These are phyloP conservation scores for Encarsia formosa DNA, from an alignment of 2,888 invertebrate species.

Conservation along the genomic window DNA sequence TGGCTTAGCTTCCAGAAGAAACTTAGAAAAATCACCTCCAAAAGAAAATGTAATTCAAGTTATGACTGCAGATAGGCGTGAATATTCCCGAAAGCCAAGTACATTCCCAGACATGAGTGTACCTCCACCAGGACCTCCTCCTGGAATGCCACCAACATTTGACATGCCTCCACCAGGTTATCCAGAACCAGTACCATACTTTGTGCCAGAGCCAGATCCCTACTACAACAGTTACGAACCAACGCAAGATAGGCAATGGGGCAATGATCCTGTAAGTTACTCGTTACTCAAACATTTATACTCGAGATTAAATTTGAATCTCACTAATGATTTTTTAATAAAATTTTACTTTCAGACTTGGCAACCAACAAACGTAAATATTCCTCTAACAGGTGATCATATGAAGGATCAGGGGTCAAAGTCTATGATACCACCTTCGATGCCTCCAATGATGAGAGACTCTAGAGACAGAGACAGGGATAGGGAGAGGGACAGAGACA, in stretches of 20 bases:
- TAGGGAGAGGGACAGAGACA: slow-evolving; percentile 43
- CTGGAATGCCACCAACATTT: slow-evolving; percentile 45
- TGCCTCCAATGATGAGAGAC: slow-evolving; percentile 43
- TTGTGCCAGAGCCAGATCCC: slow-evolving; percentile 57
- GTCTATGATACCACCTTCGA: slow-evolving; percentile 49
- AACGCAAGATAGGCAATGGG: slow-evolving; percentile 71
- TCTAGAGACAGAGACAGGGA: slow-evolving; percentile 51
- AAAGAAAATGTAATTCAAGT: slow-evolving; percentile 88
- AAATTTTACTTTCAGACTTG: slow-evolving; percentile 37
- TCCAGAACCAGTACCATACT: slow-evolving; percentile 49
- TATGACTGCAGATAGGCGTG: slow-evolving; percentile 86
- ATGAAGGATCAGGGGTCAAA: slow-evolving; percentile 44
- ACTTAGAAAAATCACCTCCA: slow-evolving; percentile 58
- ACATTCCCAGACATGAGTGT: slow-evolving; percentile 62
- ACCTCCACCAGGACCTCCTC: slow-evolving; percentile 56
- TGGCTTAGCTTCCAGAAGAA: slow-evolving; percentile 52
- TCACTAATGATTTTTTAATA: neutral
- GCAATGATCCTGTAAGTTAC: slow-evolving; percentile 52
- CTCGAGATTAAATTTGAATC: neutral
- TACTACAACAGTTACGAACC: slow-evolving; percentile 65
- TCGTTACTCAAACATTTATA: neutral
- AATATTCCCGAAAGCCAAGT: slow-evolving; percentile 70
- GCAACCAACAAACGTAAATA: slow-evolving; percentile 47
- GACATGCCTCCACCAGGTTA: slow-evolving; percentile 50
- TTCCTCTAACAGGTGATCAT: slow-evolving; percentile 46